phyloP scores from a whole-genome alignment of 2,888 invertebrate species.

The Strigamia maritima region DNA sequence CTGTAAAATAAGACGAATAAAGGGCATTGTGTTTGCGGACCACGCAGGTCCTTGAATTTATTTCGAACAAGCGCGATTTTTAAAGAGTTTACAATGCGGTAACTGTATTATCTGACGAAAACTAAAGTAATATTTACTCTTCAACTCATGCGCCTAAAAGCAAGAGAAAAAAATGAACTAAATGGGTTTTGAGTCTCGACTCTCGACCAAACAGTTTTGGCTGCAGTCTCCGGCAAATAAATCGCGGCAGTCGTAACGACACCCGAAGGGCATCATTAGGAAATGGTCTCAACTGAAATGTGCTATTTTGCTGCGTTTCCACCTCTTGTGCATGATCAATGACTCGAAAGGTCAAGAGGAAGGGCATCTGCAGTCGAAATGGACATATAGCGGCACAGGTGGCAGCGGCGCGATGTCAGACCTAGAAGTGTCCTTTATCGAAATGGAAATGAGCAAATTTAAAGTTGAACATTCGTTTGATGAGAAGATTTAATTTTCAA shows the following conservation, averaged over 20 bases:
- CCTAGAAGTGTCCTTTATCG: background rate
- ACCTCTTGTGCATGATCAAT: constrained; percentile 22
- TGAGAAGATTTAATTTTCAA: background rate
- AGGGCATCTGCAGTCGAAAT: constrained; percentile 15
- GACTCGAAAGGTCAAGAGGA: constrained; percentile 25
- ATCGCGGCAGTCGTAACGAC: constrained; percentile 28
- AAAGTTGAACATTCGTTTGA: background rate
- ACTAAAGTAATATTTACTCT: background rate
- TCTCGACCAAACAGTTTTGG: constrained; percentile 24
- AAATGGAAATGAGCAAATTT: background rate
- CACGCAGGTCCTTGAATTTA: too few relatives aligned
- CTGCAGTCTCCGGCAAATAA: constrained; percentile 13
- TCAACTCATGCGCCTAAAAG: background rate
- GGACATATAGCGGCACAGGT: background rate
- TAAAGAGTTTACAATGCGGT: too few relatives aligned
- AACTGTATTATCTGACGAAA: background rate
- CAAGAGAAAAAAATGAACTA: background rate
- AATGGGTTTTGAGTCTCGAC: constrained; percentile 10
- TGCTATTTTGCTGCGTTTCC: constrained; percentile 2
- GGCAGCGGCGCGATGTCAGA: background rate
- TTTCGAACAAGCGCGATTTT: too few relatives aligned
- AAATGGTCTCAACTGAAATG: constrained; percentile 31
- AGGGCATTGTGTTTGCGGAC: too few relatives aligned
- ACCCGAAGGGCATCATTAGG: constrained; percentile 34
- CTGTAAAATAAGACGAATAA: too few relatives aligned